Conservation (phyloP, 2,888 invertebrate species). For the Oxytorus armatus region DNA sequence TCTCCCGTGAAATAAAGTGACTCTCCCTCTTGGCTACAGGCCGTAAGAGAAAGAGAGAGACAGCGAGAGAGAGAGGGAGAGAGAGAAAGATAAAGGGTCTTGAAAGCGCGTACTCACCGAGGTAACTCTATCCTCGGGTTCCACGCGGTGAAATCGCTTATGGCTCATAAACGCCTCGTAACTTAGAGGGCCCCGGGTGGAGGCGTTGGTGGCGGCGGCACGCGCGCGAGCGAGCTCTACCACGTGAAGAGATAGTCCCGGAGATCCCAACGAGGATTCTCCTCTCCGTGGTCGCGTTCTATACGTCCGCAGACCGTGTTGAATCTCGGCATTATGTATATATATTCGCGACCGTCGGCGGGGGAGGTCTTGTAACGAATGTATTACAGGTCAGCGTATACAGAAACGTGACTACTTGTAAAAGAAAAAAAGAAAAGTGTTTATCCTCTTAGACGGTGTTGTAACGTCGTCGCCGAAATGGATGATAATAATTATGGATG, state of each 20-base stretch:
- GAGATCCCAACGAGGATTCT: slow-evolving; percentile 64
- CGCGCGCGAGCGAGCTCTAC: slow-evolving; percentile 59
- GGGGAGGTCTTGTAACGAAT: slow-evolving; percentile 43
- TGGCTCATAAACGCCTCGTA: slow-evolving; percentile 84
- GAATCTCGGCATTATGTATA: slow-evolving; percentile 52
- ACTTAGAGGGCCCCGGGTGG: slow-evolving; percentile 77
- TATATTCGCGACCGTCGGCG: slow-evolving; percentile 37
- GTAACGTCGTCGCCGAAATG: slow-evolving; percentile 20
- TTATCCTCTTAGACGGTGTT: not conserved
- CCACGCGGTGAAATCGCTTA: slow-evolving; percentile 82
- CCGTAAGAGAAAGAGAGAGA: slow-evolving; percentile 70
- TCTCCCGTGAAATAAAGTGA: slow-evolving; percentile 63
- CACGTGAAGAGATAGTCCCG: slow-evolving; percentile 68
- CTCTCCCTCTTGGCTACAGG: slow-evolving; percentile 71
- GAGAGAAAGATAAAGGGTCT: slow-evolving; percentile 65
- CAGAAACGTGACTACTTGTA: not conserved
- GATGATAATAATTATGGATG: slow-evolving; percentile 30
- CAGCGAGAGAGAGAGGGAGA: slow-evolving; percentile 9
- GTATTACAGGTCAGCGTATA: slow-evolving; percentile 25
- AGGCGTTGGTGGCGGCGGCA: slow-evolving; percentile 66
- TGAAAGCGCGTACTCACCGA: slow-evolving; percentile 72
- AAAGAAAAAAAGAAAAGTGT: slow-evolving; percentile 34
- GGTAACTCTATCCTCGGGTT: slow-evolving; percentile 78
- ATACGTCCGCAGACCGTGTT: slow-evolving; percentile 27
- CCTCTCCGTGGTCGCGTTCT: slow-evolving; percentile 36